Percentiles rank a stretch among this genome's conserved stretches.
phyloP scores from a whole-genome alignment of 2,113 vertebrate genomes.

The Pipra filicauda region DNA sequence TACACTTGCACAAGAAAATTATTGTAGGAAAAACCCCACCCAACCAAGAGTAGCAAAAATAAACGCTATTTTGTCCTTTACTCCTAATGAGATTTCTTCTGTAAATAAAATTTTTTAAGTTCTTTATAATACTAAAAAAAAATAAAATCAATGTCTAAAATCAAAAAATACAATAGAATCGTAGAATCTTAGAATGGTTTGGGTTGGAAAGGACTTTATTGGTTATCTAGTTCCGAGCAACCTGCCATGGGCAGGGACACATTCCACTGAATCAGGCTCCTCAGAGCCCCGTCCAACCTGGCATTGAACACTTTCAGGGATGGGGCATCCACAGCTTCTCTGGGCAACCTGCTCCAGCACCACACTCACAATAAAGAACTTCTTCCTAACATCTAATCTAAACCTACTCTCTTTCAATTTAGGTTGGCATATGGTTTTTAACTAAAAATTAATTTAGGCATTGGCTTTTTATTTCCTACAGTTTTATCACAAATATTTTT shows the following conservation, averaged over 20 bases:
- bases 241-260: not conserved
- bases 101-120: not conserved
- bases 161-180: not conserved
- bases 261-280: not conserved
- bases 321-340: not conserved
- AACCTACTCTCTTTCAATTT: not conserved
- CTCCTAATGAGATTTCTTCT: not conserved
- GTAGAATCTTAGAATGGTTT: not conserved
- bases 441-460: not conserved
- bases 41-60: not conserved
- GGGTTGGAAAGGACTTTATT: not conserved
- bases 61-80: not conserved
- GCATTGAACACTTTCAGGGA: not conserved
- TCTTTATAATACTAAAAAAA: not conserved
- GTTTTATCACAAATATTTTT: not conserved
- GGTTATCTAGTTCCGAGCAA: not conserved
- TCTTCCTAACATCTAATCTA: not conserved
- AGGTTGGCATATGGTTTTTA: not conserved
- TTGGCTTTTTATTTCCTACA: not conserved
- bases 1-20: not conserved
- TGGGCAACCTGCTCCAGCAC: not conserved
- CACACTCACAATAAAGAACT: not conserved
- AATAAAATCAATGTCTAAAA: not conserved
- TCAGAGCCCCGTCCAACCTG: not conserved
- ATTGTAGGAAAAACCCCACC: rapidly evolving